These are phyloP conservation scores for Brevimyrus niger DNA, from an alignment of 2,113 vertebrate species.

Conservation along the genomic window DNA sequence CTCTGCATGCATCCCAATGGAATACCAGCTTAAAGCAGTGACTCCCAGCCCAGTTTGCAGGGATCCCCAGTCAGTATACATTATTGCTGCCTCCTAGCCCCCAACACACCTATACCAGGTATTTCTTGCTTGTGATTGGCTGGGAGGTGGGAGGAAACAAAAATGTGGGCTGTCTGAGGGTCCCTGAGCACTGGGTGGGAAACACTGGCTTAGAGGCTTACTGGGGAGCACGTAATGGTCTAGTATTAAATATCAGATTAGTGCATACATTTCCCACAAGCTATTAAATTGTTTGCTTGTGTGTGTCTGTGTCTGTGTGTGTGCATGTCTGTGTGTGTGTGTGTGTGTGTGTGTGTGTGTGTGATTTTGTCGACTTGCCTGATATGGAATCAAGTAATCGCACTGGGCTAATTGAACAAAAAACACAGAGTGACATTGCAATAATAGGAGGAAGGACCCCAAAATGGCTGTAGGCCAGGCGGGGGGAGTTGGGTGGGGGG, in stretches of 20 bases:
- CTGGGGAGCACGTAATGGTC: neutral
- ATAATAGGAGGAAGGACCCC: constrained; percentile 3
- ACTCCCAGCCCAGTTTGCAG: neutral
- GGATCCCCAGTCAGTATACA: neutral
- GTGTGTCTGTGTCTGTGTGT: too few species aligned
- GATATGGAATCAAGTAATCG: neutral
- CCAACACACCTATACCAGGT: neutral
- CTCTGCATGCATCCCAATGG: neutral
- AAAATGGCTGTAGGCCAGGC: neutral
- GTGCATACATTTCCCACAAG: constrained; percentile 9
- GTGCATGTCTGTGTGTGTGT: too few species aligned
- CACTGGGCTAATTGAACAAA: constrained; percentile 8
- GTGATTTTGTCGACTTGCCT: neutral
- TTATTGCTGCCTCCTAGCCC: neutral
- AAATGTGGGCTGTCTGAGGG: neutral
- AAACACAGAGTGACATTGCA: neutral
- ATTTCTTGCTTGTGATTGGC: neutral
- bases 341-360: neutral
- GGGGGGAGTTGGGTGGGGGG: neutral
- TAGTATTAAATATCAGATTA: neutral
- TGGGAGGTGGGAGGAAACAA: neutral
- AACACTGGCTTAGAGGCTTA: neutral
- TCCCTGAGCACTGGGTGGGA: neutral
- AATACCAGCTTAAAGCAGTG: neutral
- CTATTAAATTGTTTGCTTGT: neutral